These are phyloP conservation scores for Uropsilus gracilis DNA, from an alignment of 2,113 vertebrate genomes.

Conservation along the genomic window DNA sequence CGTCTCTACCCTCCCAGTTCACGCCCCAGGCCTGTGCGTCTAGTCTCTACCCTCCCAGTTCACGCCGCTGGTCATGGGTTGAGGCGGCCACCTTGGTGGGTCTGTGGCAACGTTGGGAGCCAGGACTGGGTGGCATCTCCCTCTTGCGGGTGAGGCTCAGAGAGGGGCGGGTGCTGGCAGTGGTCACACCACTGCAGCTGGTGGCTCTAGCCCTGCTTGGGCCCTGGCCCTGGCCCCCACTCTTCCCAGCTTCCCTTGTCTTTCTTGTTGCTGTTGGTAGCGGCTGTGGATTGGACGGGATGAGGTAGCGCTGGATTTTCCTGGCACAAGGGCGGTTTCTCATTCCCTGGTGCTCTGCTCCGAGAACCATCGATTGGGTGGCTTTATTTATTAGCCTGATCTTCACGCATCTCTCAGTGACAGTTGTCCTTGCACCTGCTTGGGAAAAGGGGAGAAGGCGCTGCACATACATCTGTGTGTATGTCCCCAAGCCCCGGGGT, in stretches of 20 bases:
- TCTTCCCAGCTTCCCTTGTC: background rate
- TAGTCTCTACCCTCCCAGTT: background rate
- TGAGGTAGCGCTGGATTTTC: background rate
- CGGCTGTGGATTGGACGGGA: background rate
- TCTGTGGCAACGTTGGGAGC: background rate
- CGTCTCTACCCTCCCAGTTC: background rate
- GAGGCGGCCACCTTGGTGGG: background rate
- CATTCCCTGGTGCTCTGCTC: slow-evolving; percentile 34
- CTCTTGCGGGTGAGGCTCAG: background rate
- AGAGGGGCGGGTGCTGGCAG: background rate
- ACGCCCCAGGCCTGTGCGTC: background rate
- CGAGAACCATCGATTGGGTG: background rate
- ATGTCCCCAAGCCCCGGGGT: background rate
- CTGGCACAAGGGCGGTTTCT: background rate
- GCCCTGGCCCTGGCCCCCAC: background rate
- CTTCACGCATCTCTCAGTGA: slow-evolving; percentile 19
- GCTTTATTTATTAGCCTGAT: slow-evolving; percentile 61
- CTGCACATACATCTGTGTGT: background rate
- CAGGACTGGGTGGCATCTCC: background rate
- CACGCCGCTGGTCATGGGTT: background rate
- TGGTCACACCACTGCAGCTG: background rate
- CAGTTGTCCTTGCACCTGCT: background rate
- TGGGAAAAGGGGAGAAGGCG: background rate
- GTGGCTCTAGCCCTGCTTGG: background rate
- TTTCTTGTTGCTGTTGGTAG: background rate